Conservation (phyloP, 2,113 vertebrate species). For the Stigmatopora nigra region DNA sequence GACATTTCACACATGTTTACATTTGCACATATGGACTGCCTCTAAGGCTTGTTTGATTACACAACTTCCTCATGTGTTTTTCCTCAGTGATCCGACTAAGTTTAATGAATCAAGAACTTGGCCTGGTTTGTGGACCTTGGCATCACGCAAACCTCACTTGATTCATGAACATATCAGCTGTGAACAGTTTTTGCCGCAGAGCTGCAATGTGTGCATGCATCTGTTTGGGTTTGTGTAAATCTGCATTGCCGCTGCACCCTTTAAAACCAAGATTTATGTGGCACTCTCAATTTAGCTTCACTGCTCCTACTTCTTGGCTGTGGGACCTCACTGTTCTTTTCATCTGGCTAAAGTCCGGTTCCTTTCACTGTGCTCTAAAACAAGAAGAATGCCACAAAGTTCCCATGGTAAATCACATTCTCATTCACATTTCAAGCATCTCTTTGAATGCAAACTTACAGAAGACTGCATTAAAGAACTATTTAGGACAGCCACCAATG, state of each 20-base stretch:
- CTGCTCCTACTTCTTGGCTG: slow-evolving; percentile 41
- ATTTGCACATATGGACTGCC: slow-evolving; percentile 11
- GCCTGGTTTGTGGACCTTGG: slow-evolving; percentile 8
- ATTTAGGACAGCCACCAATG: slow-evolving; percentile 3
- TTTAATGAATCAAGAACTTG: slow-evolving; percentile 17
- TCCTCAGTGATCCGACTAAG: slow-evolving; percentile 3
- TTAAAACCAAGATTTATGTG: slow-evolving; percentile 55
- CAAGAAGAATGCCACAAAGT: slow-evolving; percentile 53
- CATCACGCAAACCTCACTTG: slow-evolving; percentile 4
- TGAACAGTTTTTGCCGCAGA: slow-evolving; percentile 29
- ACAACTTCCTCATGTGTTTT: slow-evolving; percentile 21
- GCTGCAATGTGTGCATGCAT: slow-evolving; percentile 24
- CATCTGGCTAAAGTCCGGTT: slow-evolving; percentile 43
- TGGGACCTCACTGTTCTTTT: slow-evolving; percentile 45
- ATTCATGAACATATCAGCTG: slow-evolving; percentile 32
- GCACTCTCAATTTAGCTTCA: slow-evolving; percentile 47
- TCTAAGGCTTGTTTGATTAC: slow-evolving; percentile 25
- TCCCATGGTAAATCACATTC: slow-evolving; percentile 64
- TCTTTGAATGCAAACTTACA: slow-evolving; percentile 25
- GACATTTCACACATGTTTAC: slow-evolving; percentile 23
- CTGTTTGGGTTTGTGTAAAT: slow-evolving; percentile 18
- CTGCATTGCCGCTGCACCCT: slow-evolving; percentile 21
- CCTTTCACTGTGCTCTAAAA: slow-evolving; percentile 52
- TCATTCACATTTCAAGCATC: slow-evolving; percentile 52
- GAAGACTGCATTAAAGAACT: slow-evolving; percentile 39